These are phyloP conservation scores for Sarcophaga subvicina DNA, from an alignment of 2,888 invertebrate species.

Conservation along the genomic window DNA sequence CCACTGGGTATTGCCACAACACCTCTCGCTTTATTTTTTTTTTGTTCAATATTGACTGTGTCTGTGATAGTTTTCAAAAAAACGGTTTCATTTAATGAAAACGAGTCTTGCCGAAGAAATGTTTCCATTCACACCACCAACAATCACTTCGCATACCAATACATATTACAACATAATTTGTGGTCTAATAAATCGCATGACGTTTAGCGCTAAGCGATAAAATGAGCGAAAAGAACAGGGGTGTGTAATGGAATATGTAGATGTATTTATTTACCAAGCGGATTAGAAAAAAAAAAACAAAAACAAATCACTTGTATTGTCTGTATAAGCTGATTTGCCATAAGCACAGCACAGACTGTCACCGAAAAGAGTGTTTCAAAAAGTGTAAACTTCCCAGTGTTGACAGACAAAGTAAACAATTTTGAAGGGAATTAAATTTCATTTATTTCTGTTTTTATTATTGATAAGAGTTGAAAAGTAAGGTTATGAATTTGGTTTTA, in stretches of 20 bases:
- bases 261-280: not conserved
- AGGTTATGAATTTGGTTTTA: no score
- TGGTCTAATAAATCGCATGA: constrained; percentile 16
- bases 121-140: no score
- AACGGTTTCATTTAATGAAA: not conserved
- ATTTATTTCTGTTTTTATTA: no score
- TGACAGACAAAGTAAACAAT: no score
- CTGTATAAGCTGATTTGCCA: not conserved
- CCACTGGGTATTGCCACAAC: no score
- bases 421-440: no score
- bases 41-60: not conserved
- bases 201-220: not conserved
- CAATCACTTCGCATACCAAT: not conserved
- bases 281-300: not conserved
- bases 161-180: constrained; percentile 31
- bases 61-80: constrained; percentile 7
- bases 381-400: not conserved
- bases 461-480: no score
- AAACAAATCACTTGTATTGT: not conserved
- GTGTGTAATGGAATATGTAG: not conserved
- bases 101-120: no score
- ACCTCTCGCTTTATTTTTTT: not conserved
- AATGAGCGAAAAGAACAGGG: not conserved
- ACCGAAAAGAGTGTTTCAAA: not conserved
- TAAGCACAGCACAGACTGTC: not conserved